Evolutionary conservation across 2,888 invertebrate species (phyloP), one percentile per base, ranked within the genome.

Genomic region (Acanthosepion lycidas): DNA sequence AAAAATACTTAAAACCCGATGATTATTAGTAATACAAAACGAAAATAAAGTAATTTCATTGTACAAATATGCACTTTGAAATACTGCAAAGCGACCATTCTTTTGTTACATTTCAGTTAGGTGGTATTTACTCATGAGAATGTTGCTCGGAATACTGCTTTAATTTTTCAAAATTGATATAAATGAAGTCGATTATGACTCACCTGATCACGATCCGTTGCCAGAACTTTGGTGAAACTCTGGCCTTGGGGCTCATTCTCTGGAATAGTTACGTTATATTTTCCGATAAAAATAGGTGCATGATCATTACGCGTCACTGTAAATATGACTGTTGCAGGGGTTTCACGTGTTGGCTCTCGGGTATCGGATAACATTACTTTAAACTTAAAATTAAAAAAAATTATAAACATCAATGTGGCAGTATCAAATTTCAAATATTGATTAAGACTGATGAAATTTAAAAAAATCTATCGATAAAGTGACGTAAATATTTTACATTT

Each of bases 321-420:
- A 91, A 97, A 96, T 4, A 95, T 95, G 18, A 97, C 96, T 42
- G 95, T 96, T 6, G 97, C 96, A 55, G 95, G 95, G 49, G 95
- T 95, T 49, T 94, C 95, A 1, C 94, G 91, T 15, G 95, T 95
- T 49, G 97, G 97, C 9, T 95, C 95, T 18, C 97, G 97, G 78
- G 95, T 94, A 95, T 97, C 97, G 42, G 94, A 95, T 2, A 96
- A 96, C 51, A 95, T 91, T 15, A 96, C 96, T 6, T 48, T 9
- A 18, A 94, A 94, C 94, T 94, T 20, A 3, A 49, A 78, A 78
- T n/a, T 78, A 15, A 18, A n/a, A 78, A 12, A 78, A 33, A 59
- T 59, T 23, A 3, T 1, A 78, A 78, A 42, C 42, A 42, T 42
- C 42, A 42, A 42, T 42, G 42, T 42, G 42, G 42, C 2, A n/a